phyloP scores from a whole-genome alignment of 2,888 invertebrate species.

The Pocota personata region DNA sequence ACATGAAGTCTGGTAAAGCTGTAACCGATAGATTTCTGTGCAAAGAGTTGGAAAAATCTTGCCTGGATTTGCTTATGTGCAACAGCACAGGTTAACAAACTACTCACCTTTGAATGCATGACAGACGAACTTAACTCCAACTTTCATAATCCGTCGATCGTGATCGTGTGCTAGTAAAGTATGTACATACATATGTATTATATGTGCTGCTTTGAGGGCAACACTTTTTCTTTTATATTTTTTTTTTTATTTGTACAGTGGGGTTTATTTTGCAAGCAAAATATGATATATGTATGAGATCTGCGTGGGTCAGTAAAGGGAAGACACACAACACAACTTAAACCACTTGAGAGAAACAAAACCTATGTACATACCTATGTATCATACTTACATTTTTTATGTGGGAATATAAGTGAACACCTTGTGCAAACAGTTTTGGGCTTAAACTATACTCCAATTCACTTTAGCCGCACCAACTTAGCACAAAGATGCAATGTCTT shows the following conservation, averaged over 20 bases:
- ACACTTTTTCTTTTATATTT: not conserved
- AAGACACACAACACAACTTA: not conserved
- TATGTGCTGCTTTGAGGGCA: not conserved
- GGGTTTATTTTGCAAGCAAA: not conserved
- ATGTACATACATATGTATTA: not conserved
- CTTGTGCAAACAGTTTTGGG: too few species aligned
- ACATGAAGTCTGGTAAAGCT: not conserved
- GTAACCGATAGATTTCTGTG: not conserved
- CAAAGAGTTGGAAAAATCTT: not conserved
- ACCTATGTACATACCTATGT: too few species aligned
- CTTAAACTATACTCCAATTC: too few species aligned
- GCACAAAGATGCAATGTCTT: too few species aligned
- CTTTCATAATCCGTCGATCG: conserved; percentile 27
- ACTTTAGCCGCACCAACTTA: too few species aligned
- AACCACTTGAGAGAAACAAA: too few species aligned
- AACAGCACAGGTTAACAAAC: conserved; percentile 3
- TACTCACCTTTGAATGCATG: conserved; percentile 33
- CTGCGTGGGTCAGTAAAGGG: not conserved
- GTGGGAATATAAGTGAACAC: too few species aligned
- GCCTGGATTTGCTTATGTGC: not conserved
- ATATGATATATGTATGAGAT: not conserved
- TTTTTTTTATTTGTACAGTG: not conserved
- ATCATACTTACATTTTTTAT: too few species aligned
- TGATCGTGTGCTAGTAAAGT: conserved; percentile 7
- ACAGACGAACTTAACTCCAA: conserved; percentile 20